Evolutionary conservation across 2,888 invertebrate species (phyloP), one percentile per base, ranked within the genome.

Genomic region (Mechanitis messenoides): DNA sequence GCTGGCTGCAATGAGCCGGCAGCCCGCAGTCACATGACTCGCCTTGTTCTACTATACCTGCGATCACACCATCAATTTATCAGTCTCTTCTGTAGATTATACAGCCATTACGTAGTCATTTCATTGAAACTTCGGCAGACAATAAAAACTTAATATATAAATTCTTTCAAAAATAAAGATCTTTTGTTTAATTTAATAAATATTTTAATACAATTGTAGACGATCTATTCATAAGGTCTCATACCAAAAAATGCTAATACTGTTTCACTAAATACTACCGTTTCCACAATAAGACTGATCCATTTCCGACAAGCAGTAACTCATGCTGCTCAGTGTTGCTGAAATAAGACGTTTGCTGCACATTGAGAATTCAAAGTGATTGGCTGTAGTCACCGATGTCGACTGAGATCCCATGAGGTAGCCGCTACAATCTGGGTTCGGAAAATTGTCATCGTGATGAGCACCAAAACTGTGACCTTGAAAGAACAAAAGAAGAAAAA

Each of bases 11-110:
- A 1, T 91, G 88, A 0, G 88, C 85, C 1, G 90, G 90, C 56
- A 92, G 91, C 0, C 93, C 92, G 71, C 92, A 93, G 80, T 95
- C 95, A 74, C 95, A 95, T 46, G 93, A 90, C 77, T 95, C 95
- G 0, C 91, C 93, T 6, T 90, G 88, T 74, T 95, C 95, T 0
- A 92, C 92, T 62, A 95, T 92, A 33, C 90, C 91, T 91, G 31
- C 90, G 91, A 91, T 7, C 31, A 31, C 9, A 20, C 20, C 20
- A 20, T 20, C 20, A 20, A 20, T 20, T 20, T 20, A 20, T 20
- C 20, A 20, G 20, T 20, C 20, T 20, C 20, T 20, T 20, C 20
- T 20, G 20, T 20, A 20, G 20, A 20, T 20, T 20, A 20, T 20
- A 20, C 20, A 20, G 20, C 20, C 20, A 20, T 20, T 20, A 20